Base-by-base conservation (phyloP, 30 jellyfish, hydroid and myxozoan genomes). In the Sanderia malayensis region DNA sequence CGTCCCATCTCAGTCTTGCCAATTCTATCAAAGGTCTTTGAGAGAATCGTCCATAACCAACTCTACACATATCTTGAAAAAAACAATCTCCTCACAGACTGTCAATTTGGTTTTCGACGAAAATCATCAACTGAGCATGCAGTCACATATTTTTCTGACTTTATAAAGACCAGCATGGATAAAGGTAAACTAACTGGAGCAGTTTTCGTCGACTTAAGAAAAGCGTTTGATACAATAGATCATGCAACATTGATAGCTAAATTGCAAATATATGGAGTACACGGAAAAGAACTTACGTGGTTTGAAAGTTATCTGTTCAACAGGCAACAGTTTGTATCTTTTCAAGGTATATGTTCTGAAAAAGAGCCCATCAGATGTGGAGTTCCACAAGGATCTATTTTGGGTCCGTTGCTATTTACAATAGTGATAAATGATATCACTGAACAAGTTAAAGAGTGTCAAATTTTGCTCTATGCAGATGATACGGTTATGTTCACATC, bases 51-150 rank as follows among this genome's bases (percentile, higher is more conserved):
- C 19, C 66, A 22, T 64, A 64, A 28, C 66, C 3, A 64, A 21
- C 76, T 64, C 32, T 0, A 64, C 32, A 64, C 59, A n/a, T n/a
- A n/a, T n/a, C n/a, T n/a, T n/a, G n/a, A n/a, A n/a, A n/a, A n/a
- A n/a, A n/a, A n/a, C n/a, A n/a, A n/a, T n/a, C n/a, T n/a, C n/a
- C n/a, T n/a, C n/a, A n/a, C n/a, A n/a, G n/a, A n/a, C n/a, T n/a
- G n/a, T n/a, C n/a, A n/a, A n/a, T n/a, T n/a, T n/a, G n/a, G n/a
- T n/a, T n/a, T n/a, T n/a, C n/a, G n/a, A n/a, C n/a, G n/a, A 26
- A 67, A 67, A 67, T 67, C 80, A 67, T 67, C 80, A 24, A 31
- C 80, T 67, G 80, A 67, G 70, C 62, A 67, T 37, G 80, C 70
- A 67, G 46, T 67, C 37, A 67, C 80, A 30, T 31, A 32, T n/a